Evolutionary conservation across 1,140 invertebrate genomes (phyloP), one percentile per base, ranked within the genome.

Genomic region (Conopomorpha cramerella): DNA sequence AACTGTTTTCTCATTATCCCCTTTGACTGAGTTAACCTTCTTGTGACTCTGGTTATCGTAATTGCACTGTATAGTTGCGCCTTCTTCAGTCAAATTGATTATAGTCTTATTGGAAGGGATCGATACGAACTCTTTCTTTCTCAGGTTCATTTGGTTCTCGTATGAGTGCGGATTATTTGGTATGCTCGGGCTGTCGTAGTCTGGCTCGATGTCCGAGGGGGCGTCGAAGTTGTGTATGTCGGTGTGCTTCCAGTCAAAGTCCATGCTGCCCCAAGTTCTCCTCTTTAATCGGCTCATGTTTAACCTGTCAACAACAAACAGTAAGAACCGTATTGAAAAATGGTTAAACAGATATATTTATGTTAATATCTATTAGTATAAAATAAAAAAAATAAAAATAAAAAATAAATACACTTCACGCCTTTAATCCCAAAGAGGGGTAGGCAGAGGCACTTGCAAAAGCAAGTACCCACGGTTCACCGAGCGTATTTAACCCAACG

Each of bases 41-140:
- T 47, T 63, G 29, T 53, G 44, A 10, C 55, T 42, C 30, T 60
- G 54, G 32, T 77, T 72, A 39, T 79, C 63, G 45, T 78, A 76
- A 58, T 81, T 84, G 52, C 82, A 83, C 46, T 82, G 81, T 44
- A 86, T 86, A 2, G 82, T 85, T 14, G 84, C 84, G 16, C 83
- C 84, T 34, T 83, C 84, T 64, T 85, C 85, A 4, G 83, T 82
- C 41, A 86, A 63, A 68, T 85, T 86, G 25, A 86, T 86, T 38
- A 86, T 86, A 0, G 85, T 86, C 46, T 82, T 80, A 59, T 84
- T 83, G 34, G 80, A 70, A 32, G 78, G 77, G 39, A 49, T 59
- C 14, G 71, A 74, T 25, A 57, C 46, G 23, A 60, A 58, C 16
- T 76, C 66, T 30, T 55, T 52, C 45, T 65, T 64, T 15, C 32